Evolutionary conservation across 2,113 vertebrate species (phyloP).

Genomic region (Tenebrosternarchus preto): DNA sequence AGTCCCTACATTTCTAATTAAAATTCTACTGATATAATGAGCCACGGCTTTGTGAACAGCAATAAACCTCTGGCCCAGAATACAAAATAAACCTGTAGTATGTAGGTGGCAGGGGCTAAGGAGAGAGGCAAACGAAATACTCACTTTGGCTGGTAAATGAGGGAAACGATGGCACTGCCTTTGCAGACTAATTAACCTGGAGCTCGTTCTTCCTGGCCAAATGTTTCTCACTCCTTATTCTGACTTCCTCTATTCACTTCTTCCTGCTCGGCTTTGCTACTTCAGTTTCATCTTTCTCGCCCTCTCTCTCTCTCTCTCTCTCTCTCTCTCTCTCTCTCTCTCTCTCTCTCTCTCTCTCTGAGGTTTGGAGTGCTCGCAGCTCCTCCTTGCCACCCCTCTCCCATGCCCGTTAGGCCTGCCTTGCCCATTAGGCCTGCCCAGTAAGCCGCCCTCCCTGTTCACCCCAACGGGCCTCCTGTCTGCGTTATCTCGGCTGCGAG

Average conservation of each 20-base stretch:
- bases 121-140: conserved; percentile 58
- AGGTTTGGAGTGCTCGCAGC: not conserved
- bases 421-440: not conserved
- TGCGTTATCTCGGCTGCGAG: conserved; percentile 29
- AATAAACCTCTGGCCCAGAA: conserved; percentile 24
- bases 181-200: conserved; percentile 82
- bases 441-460: not conserved
- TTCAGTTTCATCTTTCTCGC: not conserved
- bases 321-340: not conserved
- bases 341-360: not conserved
- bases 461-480: not conserved
- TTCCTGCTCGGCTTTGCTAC: conserved; percentile 25
- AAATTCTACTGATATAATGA: conserved; percentile 11
- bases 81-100: conserved; percentile 16
- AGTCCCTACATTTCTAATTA: not conserved
- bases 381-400: too few species aligned
- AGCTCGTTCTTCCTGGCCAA: conserved; percentile 71
- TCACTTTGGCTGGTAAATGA: conserved; percentile 72
- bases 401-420: not conserved
- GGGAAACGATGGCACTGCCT: conserved; percentile 65
- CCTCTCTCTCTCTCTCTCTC: not conserved
- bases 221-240: conserved; percentile 67
- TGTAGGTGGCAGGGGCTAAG: conserved; percentile 15
- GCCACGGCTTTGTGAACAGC: not conserved
- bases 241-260: conserved; percentile 34